Evolutionary conservation across 2,888 invertebrate species (phyloP), one percentile per base, ranked within the genome.

Genomic region (Macropis europaea): DNA sequence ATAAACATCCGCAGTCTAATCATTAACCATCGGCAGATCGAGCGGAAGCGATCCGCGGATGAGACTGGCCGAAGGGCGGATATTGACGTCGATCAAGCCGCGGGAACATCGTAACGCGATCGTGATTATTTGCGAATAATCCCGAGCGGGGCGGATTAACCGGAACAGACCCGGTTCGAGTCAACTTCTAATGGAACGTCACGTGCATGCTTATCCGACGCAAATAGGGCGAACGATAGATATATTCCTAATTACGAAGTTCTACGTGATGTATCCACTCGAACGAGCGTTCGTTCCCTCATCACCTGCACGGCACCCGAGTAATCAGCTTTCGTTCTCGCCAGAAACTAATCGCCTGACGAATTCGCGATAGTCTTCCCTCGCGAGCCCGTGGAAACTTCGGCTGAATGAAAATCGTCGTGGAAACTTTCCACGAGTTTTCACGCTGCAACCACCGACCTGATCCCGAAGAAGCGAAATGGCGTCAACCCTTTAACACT

Each of bases 171-270:
- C 43, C 52, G 32, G 34, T 17, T 19, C 3, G 43, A 48, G 36
- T 57, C 13, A 74, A 71, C 61, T 77, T 77, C 34, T 77, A 77
- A 74, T 71, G 74, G 47, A 77, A 77, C 71, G 72, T 77, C 74
- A 59, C 54, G 68, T 34, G 57, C 61, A 77, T 19, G 57, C 60
- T 56, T 57, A 40, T 24, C 57, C 38, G 19, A 47, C 42, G 67
- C 71, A 54, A 77, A 68, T 52, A 56, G 61, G 32, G 45, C 60
- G 43, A 61, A 45, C 26, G 63, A 68, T 71, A 77, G 59, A 63
- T 75, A 68, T 52, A 72, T 59, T 57, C 17, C 75, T 63, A 69
- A 78, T 75, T 69, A 43, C 24, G 45, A 60, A 57, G 19, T 62
- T 56, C 60, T n/a, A 22, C 19, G 30, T 17, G 38, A 28, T 47